These are phyloP conservation scores for Turritopsis dohrnii DNA, from an alignment of 30 jellyfish, hydroid and myxozoan species.

Conservation along the genomic window DNA sequence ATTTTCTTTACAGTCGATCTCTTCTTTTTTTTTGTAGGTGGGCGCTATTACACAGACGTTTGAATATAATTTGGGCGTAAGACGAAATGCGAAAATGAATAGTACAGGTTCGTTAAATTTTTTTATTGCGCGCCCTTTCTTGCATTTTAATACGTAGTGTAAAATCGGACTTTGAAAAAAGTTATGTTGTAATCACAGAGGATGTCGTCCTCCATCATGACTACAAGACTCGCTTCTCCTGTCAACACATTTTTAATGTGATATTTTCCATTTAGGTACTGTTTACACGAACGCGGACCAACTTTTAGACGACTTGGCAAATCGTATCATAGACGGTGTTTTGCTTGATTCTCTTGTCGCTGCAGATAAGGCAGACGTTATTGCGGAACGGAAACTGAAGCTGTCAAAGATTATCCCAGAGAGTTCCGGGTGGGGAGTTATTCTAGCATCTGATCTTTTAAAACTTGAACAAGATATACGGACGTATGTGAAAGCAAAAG, in stretches of 20 bases:
- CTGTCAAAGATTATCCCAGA: slow-evolving; percentile 36
- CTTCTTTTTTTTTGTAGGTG: slow-evolving; percentile 15
- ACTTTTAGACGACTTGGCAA: slow-evolving; percentile 36
- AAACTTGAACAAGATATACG: slow-evolving; percentile 32
- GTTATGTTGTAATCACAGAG: neutral
- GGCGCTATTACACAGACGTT: slow-evolving; percentile 42
- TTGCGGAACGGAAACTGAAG: slow-evolving; percentile 30
- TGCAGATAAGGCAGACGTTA: slow-evolving; percentile 25
- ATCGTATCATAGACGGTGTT: slow-evolving; percentile 41
- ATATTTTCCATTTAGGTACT: neutral
- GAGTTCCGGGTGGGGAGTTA: slow-evolving; percentile 52
- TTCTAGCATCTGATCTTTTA: slow-evolving; percentile 38
- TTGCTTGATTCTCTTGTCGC: slow-evolving; percentile 47
- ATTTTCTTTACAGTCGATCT: neutral
- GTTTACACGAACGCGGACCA: neutral
- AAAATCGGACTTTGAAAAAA: neutral
- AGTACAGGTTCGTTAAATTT: too few relatives aligned
- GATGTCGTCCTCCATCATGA: neutral
- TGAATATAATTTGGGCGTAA: slow-evolving; percentile 52
- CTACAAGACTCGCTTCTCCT: too few relatives aligned
- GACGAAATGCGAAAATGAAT: slow-evolving; percentile 61
- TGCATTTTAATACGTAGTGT: neutral
- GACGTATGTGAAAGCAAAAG: slow-evolving; percentile 25
- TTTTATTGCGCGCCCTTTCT: too few relatives aligned
- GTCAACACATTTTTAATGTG: neutral